Conservation (phyloP, 2,113 vertebrate species). For the Solenodon paradoxus region DNA sequence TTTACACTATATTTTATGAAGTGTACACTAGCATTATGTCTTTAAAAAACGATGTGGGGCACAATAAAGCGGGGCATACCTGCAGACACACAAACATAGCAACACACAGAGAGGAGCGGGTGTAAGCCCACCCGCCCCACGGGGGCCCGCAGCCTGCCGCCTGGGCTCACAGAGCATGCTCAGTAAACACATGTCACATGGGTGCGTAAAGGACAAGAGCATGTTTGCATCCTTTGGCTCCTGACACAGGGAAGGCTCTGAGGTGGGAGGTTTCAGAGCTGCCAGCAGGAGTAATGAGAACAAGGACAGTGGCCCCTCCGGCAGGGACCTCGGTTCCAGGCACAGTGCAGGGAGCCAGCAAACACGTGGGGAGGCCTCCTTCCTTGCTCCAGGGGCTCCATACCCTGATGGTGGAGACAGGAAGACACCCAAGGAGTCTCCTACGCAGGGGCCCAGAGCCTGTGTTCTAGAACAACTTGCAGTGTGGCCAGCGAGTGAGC, state of each 20-base stretch:
- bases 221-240: neutral
- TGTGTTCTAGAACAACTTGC: neutral
- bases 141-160: no score
- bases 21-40: no score
- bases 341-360: neutral
- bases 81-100: no score
- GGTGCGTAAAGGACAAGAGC: neutral
- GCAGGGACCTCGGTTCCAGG: neutral
- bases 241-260: neutral
- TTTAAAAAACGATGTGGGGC: no score
- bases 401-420: neutral
- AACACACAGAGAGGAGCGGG: no score
- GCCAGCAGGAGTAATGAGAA: neutral
- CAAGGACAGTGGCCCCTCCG: neutral
- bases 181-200: neutral
- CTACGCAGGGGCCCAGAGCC: neutral
- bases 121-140: no score
- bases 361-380: accelerated
- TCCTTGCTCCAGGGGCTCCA: neutral
- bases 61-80: no score
- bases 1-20: no score
- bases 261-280: neutral
- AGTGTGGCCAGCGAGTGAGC: neutral
- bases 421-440: neutral
- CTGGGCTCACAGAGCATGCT: neutral